Evolutionary conservation across 2,113 vertebrate species (phyloP), one percentile per base, ranked within the genome.

Genomic region (Oncorhynchus keta): DNA sequence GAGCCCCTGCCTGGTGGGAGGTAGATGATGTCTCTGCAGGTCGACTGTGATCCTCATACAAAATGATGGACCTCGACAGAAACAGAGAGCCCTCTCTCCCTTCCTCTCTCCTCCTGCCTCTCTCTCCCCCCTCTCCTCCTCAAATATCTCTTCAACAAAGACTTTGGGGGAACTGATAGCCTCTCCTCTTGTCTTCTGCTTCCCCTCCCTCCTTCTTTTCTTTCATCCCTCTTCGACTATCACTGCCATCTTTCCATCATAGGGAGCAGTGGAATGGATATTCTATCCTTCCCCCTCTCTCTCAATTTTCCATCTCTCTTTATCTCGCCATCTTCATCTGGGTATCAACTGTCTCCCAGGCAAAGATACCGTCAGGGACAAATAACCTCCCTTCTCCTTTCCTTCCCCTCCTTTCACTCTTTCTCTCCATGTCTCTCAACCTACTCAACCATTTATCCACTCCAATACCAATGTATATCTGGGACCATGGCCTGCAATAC

Each of bases 111-210:
- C 81, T 68, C 77, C 85, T 81, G 78, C 35, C 4, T 69, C 80
- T 68, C 35, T 61, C 28, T 28, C 28, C 28, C 76, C 24, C 32
- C 77, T 74, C 82, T 86, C 83, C 51, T 75, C 30, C 78, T 83
- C 80, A 79, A 83, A 86, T 91, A 92, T 92, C 91, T 84, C 80
- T 78, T 73, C 76, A 91, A 91, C 16, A 62, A 16, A 62, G 20
- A 62, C 13, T 24, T 22, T 62, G 59, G n/a, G 24, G 59, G 26
- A 67, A 67, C 65, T 67, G 65, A 70, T 45, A 22, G 35, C 30
- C 9, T 22, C n/a, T 48, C 4, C 9, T 13, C n/a, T 22, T 48
- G 18, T n/a, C 68, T 9, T 35, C 20, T 28, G 64, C 28, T 57
- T n/a, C 57, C 59, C 39, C 8, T 79, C 45, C 48, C 28, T 39